phyloP scores from a whole-genome alignment of 2,888 invertebrate genomes.

The Drosophila emarginata region DNA sequence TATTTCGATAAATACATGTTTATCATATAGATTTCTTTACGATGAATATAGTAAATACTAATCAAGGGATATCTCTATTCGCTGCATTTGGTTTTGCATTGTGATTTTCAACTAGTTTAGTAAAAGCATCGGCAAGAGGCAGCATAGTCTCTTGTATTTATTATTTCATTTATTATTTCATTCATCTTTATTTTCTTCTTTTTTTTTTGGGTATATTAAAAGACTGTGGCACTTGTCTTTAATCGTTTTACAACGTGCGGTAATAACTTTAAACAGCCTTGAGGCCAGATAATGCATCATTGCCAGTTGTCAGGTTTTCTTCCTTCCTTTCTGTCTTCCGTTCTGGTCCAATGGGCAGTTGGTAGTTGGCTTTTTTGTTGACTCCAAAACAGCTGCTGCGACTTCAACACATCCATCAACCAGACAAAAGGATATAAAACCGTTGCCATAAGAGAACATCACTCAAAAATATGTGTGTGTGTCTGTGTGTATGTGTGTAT shows the following conservation, averaged over 20 bases:
- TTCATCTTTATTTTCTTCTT: too few species aligned
- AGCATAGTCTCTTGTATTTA: too few species aligned
- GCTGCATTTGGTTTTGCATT: too few species aligned
- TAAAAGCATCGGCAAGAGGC: too few species aligned
- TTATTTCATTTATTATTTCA: too few species aligned
- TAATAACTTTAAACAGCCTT: conserved; percentile 19
- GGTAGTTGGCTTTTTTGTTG: conserved; percentile 45
- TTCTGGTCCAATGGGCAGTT: conserved; percentile 39
- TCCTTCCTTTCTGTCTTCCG: not conserved
- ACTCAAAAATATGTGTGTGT: conserved; percentile 30
- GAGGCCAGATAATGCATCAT: conserved; percentile 19
- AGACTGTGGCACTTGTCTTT: not conserved
- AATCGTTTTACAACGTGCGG: not conserved
- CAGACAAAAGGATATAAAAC: conserved; percentile 16
- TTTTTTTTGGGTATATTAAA: not conserved
- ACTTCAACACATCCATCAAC: conserved; percentile 63
- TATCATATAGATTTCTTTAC: too few species aligned
- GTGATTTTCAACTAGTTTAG: too few species aligned
- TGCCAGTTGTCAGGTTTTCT: conserved; percentile 18
- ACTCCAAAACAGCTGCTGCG: conserved; percentile 40
- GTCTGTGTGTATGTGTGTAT: not conserved
- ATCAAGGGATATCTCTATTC: too few species aligned
- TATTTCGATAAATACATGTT: too few species aligned
- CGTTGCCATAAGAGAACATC: conserved; percentile 23
- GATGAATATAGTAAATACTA: too few species aligned